Evolutionary conservation across 2,113 vertebrate species (phyloP), one percentile per base, ranked within the genome.

Genomic region (Tragulus kanchil): DNA sequence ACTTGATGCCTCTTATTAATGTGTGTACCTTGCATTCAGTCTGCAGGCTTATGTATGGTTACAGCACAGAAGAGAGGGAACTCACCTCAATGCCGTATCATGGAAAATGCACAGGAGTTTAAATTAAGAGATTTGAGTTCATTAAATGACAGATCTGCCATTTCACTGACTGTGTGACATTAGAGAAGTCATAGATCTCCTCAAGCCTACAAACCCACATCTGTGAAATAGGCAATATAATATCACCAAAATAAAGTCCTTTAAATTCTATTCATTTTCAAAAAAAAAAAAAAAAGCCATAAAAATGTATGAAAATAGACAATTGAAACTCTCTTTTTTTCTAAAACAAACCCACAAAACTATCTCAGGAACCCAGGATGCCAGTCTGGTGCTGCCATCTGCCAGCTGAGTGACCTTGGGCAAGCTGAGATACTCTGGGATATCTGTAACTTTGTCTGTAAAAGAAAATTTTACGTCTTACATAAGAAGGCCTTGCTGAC

Each of bases 321-420:
- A 79, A 50, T 0, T 52, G 8, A 78, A 92, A 92, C 42, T 50
- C 42, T 59, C 75, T 77, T 78, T 73, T 81, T 92, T 69, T 96
- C 48, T 28, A 71, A 81, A 58, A 31, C 65, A 94, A 96, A 96
- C 42, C 82, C 85, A 95, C n/a, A 90, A 45, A 94, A 83, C 17
- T 25, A 14, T 83, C 89, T 94, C 19, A 61, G 31, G n/a, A 69
- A 54, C 16, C 0, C 2, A 45, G n/a, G 61, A 91, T 26, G n/a
- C 21, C 28, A 36, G 15, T 42, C 92, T 93, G 42, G 8, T 1
- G 6, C 48, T 79, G 36, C 62, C 77, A 58, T 85, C 87, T 94
- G 90, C 61, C 81, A 85, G 31, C 48, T 25, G 17, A 93, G 54
- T 62, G n/a, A 96, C 88, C 85, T 67, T 65, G 23, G 69, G 8